These are phyloP conservation scores for Congeria kusceri DNA, from an alignment of 2,888 invertebrate genomes.

Conservation along the genomic window DNA sequence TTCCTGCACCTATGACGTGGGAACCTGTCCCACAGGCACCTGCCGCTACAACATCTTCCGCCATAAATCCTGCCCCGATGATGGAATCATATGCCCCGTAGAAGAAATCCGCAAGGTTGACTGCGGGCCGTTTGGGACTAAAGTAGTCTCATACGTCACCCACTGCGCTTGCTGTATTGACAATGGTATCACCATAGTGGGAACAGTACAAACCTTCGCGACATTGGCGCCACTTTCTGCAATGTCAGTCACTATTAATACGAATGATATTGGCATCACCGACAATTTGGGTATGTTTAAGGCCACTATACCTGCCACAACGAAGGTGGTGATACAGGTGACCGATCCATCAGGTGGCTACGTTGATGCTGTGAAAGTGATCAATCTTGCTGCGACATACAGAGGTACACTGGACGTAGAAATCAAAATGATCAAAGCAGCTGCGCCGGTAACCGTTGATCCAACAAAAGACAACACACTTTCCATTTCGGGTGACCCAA, in stretches of 20 bases:
- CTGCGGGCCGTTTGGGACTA: neutral
- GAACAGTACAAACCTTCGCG: neutral
- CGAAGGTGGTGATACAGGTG: neutral
- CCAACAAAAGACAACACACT: neutral
- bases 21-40: neutral
- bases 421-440: slow-evolving; percentile 23
- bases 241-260: neutral
- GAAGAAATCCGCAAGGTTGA: neutral
- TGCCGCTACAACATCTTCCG: neutral
- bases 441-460: slow-evolving; percentile 23
- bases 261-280: neutral
- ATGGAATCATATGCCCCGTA: neutral
- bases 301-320: neutral
- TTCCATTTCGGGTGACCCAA: slow-evolving; percentile 12
- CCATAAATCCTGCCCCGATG: neutral
- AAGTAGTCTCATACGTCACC: neutral
- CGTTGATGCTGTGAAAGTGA: slow-evolving; percentile 21
- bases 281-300: neutral
- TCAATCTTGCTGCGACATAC: slow-evolving; percentile 23
- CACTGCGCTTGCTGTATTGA: neutral
- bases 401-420: slow-evolving; percentile 23
- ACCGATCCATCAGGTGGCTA: neutral
- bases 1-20: neutral
- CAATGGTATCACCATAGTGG: neutral
- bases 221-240: neutral